Evolutionary conservation across 1,140 invertebrate species (phyloP).

Genomic region (Bilobella aurantiaca): DNA sequence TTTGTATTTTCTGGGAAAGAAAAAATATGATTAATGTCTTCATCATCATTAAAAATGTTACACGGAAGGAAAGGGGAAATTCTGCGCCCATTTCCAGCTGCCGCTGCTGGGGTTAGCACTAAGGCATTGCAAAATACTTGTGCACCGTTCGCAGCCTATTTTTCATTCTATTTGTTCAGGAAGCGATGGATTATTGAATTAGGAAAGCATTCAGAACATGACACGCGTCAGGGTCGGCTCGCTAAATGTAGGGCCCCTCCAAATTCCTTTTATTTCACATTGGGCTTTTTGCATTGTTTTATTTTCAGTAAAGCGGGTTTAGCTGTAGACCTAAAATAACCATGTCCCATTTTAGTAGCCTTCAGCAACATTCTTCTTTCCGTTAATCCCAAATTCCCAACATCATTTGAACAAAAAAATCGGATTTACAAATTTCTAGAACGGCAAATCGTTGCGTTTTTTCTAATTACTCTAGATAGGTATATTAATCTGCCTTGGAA

Average conservation of each 20-base stretch:
- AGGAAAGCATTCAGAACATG: background rate
- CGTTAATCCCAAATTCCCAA: too few species aligned
- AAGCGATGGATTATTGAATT: background rate
- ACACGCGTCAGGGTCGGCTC: background rate
- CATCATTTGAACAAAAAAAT: too few species aligned
- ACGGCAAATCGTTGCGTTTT: too few species aligned
- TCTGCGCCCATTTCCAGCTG: conserved; percentile 1
- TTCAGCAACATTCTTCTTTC: too few species aligned
- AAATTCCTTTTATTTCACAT: background rate
- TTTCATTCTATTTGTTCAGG: background rate
- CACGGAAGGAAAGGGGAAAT: background rate
- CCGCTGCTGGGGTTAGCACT: too few species aligned
- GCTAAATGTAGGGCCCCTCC: background rate
- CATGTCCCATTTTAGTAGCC: too few species aligned
- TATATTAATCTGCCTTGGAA: too few species aligned
- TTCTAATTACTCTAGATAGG: too few species aligned
- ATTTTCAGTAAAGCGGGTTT: too few species aligned
- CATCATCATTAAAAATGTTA: conserved; percentile 17
- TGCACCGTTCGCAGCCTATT: background rate
- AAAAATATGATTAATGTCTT: conserved; percentile 30
- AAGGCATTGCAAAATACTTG: background rate
- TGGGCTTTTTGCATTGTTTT: too few species aligned
- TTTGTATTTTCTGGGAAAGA: background rate
- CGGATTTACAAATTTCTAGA: too few species aligned
- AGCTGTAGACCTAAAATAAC: too few species aligned